These are phyloP conservation scores for Lontra canadensis DNA, from an alignment of 2,113 vertebrate genomes.

Conservation along the genomic window DNA sequence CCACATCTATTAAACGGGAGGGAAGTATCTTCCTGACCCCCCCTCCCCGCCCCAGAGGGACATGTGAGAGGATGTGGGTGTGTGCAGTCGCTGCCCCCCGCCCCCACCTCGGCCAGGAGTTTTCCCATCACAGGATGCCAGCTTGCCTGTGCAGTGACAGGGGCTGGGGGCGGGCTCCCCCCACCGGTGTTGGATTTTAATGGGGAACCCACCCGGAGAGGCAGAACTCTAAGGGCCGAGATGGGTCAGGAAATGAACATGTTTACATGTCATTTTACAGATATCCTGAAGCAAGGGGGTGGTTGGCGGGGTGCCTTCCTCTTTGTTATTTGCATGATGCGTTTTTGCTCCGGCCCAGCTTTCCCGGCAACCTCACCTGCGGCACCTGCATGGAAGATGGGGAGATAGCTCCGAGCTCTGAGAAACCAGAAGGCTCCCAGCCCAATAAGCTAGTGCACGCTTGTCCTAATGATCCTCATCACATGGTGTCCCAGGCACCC, in stretches of 20 bases:
- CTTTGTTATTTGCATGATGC: rapidly evolving
- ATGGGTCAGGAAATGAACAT: neutral
- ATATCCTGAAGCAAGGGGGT: neutral
- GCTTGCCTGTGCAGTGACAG: neutral
- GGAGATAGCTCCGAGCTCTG: rapidly evolving
- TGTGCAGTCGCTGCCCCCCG: too few relatives aligned
- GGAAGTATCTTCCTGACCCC: neutral
- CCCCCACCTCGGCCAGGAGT: rapidly evolving
- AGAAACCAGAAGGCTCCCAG: neutral
- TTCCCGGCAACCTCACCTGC: rapidly evolving
- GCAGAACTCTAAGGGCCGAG: rapidly evolving
- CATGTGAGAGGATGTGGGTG: neutral
- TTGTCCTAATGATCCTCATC: rapidly evolving
- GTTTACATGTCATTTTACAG: neutral
- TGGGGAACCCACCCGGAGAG: neutral
- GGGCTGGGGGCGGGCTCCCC: rapidly evolving
- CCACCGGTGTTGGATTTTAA: rapidly evolving
- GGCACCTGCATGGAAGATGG: neutral
- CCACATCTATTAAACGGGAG: neutral
- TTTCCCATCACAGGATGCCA: neutral
- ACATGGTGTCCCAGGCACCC: neutral
- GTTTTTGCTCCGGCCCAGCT: rapidly evolving
- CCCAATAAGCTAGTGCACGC: neutral
- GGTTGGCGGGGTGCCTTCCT: rapidly evolving
- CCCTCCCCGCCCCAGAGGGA: too few relatives aligned